phyloP scores from a whole-genome alignment of 2,113 vertebrate species.

The Varanus salvator region DNA sequence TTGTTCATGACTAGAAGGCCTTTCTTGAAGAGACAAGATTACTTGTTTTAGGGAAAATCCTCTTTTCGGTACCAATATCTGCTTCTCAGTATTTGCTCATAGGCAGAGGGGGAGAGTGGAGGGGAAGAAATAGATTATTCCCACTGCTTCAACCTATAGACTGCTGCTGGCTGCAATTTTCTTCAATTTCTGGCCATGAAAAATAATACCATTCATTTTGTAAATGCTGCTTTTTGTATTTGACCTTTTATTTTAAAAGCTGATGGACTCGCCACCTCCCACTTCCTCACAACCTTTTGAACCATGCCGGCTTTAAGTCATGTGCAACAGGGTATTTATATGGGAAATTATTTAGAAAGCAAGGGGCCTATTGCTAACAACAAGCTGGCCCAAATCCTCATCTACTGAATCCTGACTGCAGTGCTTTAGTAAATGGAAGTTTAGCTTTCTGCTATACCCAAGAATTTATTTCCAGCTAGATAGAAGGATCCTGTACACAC shows the following conservation, averaged over 20 bases:
- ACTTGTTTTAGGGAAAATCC: conserved; percentile 68
- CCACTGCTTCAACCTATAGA: conserved; percentile 67
- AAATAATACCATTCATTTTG: conserved; percentile 74
- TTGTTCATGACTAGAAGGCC: not conserved
- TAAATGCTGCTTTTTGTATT: conserved; percentile 73
- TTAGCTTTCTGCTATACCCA: conserved; percentile 12
- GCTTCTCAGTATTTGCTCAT: conserved; percentile 69
- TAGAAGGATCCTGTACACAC: too few species aligned
- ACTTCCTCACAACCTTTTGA: conserved; percentile 67
- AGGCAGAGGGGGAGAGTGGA: conserved; percentile 34
- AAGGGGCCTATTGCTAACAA: conserved; percentile 63
- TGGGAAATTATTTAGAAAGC: conserved; percentile 49
- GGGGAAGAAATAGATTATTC: conserved; percentile 70
- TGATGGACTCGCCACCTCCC: conserved; percentile 67
- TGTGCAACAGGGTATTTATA: conserved; percentile 46
- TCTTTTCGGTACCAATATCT: conserved; percentile 53
- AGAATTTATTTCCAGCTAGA: not conserved
- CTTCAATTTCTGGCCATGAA: conserved; percentile 75
- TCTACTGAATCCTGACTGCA: conserved; percentile 3
- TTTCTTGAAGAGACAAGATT: conserved; percentile 57
- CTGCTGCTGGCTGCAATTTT: conserved; percentile 74
- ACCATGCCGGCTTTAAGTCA: conserved; percentile 43
- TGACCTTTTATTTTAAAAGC: conserved; percentile 76
- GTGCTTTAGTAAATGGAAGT: conserved; percentile 51
- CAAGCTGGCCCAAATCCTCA: not conserved